Percentiles rank a stretch among this genome's conserved stretches.
These are phyloP conservation scores for Coremacera marginata DNA, from an alignment of 2,888 invertebrate species.

Conservation along the genomic window DNA sequence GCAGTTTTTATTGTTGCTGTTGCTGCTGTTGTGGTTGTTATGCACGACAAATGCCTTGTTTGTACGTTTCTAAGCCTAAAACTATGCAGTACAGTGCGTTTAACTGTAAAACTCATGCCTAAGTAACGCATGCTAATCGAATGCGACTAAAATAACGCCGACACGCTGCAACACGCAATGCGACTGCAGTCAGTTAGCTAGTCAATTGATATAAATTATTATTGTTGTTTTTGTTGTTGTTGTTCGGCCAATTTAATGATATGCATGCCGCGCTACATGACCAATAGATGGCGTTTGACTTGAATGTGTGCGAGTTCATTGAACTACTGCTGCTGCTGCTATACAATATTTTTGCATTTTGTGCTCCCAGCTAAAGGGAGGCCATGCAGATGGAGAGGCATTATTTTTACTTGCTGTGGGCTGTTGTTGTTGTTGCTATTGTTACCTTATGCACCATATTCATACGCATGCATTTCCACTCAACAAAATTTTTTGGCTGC, in stretches of 20 bases:
- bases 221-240: background rate
- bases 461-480: background rate
- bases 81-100: constrained; percentile 27
- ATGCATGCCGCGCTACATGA: constrained; percentile 14
- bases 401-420: background rate
- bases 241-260: constrained; percentile 20
- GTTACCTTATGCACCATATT: background rate
- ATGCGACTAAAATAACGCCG: background rate
- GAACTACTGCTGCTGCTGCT: background rate
- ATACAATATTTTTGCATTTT: background rate
- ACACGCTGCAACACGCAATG: background rate
- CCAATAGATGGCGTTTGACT: background rate
- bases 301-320: constrained; percentile 13
- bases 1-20: background rate
- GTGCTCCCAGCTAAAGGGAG: background rate
- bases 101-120: background rate
- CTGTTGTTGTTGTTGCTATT: constrained; percentile 14
- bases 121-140: background rate
- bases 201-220: constrained; percentile 29
- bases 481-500: constrained; percentile 6
- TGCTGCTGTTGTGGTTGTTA: constrained; percentile 21
- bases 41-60: background rate
- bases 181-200: background rate
- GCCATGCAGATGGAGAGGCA: background rate
- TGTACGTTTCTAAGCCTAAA: constrained; percentile 15